Evolutionary conservation across 2,113 vertebrate genomes (phyloP).

Genomic region (Grantiella picta): DNA sequence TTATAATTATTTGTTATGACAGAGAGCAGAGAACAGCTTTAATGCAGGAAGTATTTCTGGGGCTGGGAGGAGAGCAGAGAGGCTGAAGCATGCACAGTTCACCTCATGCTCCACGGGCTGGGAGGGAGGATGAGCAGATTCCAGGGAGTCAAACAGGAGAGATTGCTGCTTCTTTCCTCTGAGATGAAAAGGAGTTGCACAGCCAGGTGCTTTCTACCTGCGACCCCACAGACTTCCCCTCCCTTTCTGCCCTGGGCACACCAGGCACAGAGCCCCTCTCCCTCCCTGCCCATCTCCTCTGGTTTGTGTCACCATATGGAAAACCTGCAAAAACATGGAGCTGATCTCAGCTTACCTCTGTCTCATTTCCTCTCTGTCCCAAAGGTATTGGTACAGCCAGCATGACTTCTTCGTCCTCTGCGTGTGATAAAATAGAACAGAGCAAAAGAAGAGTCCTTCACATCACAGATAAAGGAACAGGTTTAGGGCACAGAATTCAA

Average conservation of each 20-base stretch:
- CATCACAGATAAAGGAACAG: fast-evolving
- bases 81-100: background rate
- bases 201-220: background rate
- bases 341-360: background rate
- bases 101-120: fast-evolving
- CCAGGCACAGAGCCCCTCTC: background rate
- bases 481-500: background rate
- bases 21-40: background rate
- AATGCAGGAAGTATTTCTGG: background rate
- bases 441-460: background rate
- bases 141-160: background rate
- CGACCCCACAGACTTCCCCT: background rate
- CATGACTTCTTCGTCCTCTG: background rate
- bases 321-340: background rate
- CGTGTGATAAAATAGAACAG: fast-evolving
- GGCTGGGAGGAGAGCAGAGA: background rate
- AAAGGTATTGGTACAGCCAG: background rate
- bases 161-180: background rate
- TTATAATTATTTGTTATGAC: background rate
- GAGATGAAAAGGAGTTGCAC: background rate
- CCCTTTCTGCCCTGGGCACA: background rate
- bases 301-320: fast-evolving
- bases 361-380: background rate
- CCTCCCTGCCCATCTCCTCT: fast-evolving
- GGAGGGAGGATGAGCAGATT: background rate